These are phyloP conservation scores for Sebastiscus albofasciatus DNA, from an alignment of 2,797 vertebrate species.

Conservation along the genomic window DNA sequence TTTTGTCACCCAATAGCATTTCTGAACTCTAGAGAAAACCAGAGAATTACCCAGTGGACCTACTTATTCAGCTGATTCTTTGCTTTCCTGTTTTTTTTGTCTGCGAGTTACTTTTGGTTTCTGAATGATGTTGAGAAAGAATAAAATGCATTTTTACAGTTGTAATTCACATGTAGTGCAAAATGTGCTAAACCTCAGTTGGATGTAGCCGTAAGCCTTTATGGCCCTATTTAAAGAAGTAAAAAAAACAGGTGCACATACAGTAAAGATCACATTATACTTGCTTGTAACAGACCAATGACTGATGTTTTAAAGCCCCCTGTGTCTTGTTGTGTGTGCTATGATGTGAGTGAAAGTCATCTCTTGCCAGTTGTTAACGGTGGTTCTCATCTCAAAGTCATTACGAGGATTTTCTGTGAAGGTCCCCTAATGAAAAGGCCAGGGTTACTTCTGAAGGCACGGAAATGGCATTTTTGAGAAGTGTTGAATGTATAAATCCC, in stretches of 20 bases:
- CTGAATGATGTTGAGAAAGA: conserved; percentile 58
- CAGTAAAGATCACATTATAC: conserved; percentile 51
- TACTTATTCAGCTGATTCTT: conserved; percentile 63
- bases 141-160: conserved; percentile 58
- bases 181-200: conserved; percentile 58
- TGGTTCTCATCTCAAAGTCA: conserved; percentile 70
- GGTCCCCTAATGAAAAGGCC: conserved; percentile 69
- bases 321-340: conserved; percentile 46
- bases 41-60: conserved; percentile 72
- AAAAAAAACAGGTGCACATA: conserved; percentile 49
- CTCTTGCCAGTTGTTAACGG: conserved; percentile 49
- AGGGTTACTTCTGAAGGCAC: conserved; percentile 64
- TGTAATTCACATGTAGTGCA: conserved; percentile 60
- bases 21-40: conserved; percentile 68
- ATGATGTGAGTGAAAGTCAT: conserved; percentile 59
- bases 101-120: conserved; percentile 63
- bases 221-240: conserved; percentile 55
- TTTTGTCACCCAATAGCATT: conserved; percentile 67
- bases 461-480: conserved; percentile 61
- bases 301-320: conserved; percentile 50
- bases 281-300: conserved; percentile 62
- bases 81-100: conserved; percentile 64
- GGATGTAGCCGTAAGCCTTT: conserved; percentile 67
- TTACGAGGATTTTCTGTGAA: conserved; percentile 81
- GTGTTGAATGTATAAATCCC: conserved; percentile 76